These are phyloP conservation scores for Chaetodon auriga DNA, from an alignment of 2,113 vertebrate species.

Conservation along the genomic window DNA sequence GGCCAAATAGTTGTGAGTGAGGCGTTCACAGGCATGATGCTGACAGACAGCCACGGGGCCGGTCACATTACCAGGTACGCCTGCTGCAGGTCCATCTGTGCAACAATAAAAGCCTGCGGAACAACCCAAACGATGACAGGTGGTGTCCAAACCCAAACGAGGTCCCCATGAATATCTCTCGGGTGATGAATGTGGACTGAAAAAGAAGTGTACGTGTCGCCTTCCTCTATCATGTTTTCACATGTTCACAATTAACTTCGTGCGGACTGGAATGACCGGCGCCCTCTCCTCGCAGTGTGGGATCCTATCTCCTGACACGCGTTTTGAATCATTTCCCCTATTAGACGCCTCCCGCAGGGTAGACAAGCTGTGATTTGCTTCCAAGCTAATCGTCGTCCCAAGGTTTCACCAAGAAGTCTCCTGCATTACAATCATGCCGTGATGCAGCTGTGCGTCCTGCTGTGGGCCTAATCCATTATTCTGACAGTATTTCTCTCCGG, in stretches of 20 bases:
- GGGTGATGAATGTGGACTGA: accelerated
- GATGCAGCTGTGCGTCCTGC: slow-evolving; percentile 56
- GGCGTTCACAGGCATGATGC: slow-evolving; percentile 28
- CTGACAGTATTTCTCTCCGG: slow-evolving; percentile 40
- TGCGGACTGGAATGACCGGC: neutral
- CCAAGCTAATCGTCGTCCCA: slow-evolving; percentile 59
- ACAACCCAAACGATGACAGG: slow-evolving; percentile 4
- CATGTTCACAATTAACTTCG: slow-evolving; percentile 17
- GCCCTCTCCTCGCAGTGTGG: slow-evolving; percentile 12
- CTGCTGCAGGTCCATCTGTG: slow-evolving; percentile 58
- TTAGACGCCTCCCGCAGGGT: slow-evolving; percentile 50
- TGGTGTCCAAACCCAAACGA: slow-evolving; percentile 13
- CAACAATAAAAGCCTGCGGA: slow-evolving; percentile 1
- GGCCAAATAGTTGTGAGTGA: slow-evolving; percentile 69
- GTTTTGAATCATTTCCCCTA: slow-evolving; percentile 55
- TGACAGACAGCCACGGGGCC: slow-evolving; percentile 45
- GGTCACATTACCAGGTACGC: slow-evolving; percentile 52
- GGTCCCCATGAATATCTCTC: neutral
- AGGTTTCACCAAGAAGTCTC: slow-evolving; percentile 60
- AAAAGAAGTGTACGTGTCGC: neutral
- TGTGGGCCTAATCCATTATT: slow-evolving; percentile 60
- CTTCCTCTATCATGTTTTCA: slow-evolving; percentile 5
- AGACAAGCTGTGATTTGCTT: slow-evolving; percentile 67
- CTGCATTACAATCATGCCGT: slow-evolving; percentile 56
- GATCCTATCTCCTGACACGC: slow-evolving; percentile 16